These are phyloP conservation scores for Crax fasciolata DNA, from an alignment of 2,797 vertebrate genomes.

Conservation along the genomic window DNA sequence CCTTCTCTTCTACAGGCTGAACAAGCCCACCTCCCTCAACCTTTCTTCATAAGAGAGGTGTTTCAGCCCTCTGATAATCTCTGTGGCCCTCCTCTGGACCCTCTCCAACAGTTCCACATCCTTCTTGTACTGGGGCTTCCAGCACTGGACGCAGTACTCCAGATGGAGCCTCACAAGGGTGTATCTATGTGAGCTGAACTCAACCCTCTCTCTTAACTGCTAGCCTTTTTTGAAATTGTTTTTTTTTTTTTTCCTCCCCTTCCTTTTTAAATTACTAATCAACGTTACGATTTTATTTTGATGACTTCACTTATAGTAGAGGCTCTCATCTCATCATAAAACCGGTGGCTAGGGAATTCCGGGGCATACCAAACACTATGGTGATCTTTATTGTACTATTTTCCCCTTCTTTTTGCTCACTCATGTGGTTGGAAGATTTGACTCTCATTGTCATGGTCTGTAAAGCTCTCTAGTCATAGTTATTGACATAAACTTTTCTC, in stretches of 20 bases:
- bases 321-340: neutral
- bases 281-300: neutral
- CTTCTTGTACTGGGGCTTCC: too few relatives aligned
- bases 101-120: too few relatives aligned
- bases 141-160: too few relatives aligned
- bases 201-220: neutral
- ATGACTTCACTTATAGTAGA: neutral
- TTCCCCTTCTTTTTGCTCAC: neutral
- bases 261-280: neutral
- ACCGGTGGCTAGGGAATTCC: neutral
- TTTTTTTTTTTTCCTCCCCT: neutral
- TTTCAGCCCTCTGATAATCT: too few relatives aligned
- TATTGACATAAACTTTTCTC: neutral
- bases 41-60: too few relatives aligned
- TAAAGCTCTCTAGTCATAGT: neutral
- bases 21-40: too few relatives aligned
- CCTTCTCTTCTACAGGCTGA: too few relatives aligned
- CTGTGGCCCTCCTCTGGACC: too few relatives aligned
- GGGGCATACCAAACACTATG: fast-evolving
- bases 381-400: neutral
- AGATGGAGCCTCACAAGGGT: neutral
- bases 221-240: neutral
- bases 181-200: neutral
- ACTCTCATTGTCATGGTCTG: neutral
- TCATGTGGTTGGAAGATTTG: neutral